Evolutionary conservation across 2,113 vertebrate genomes (phyloP).

Genomic region (Oceanites oceanicus): DNA sequence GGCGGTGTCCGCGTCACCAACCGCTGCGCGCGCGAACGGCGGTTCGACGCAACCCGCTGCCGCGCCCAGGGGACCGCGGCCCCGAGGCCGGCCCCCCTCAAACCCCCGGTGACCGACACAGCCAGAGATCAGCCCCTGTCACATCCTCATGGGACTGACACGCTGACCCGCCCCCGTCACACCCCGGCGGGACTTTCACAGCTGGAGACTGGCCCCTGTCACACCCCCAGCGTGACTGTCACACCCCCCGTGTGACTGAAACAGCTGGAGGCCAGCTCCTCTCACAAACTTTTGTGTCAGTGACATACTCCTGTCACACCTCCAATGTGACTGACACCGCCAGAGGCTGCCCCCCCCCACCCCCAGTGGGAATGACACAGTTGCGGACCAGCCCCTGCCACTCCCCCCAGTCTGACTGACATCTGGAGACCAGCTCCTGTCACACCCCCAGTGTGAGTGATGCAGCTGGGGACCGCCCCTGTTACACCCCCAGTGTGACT

Average conservation of each 20-base stretch:
- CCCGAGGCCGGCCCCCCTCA: too few relatives aligned
- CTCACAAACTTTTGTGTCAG: neutral
- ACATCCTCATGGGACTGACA: too few relatives aligned
- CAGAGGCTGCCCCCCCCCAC: neutral
- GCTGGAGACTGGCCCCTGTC: neutral
- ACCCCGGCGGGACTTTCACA: neutral
- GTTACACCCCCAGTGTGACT: too few relatives aligned
- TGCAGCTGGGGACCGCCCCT: neutral
- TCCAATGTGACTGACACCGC: neutral
- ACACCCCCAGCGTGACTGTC: neutral
- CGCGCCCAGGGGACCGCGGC: rapidly evolving
- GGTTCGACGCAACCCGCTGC: too few relatives aligned
- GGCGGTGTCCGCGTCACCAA: too few relatives aligned
- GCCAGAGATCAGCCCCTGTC: neutral
- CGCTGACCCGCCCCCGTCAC: too few relatives aligned
- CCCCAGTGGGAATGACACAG: neutral
- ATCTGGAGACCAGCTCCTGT: neutral
- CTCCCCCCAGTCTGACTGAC: neutral
- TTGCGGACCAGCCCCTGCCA: too few relatives aligned
- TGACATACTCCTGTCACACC: neutral
- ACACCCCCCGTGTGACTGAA: neutral
- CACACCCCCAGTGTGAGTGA: neutral
- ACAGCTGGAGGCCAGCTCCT: neutral
- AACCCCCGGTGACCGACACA: too few relatives aligned
- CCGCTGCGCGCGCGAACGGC: too few relatives aligned